Base-by-base conservation (phyloP, 2,113 vertebrate species). In the Ctenodactylus gundi region DNA sequence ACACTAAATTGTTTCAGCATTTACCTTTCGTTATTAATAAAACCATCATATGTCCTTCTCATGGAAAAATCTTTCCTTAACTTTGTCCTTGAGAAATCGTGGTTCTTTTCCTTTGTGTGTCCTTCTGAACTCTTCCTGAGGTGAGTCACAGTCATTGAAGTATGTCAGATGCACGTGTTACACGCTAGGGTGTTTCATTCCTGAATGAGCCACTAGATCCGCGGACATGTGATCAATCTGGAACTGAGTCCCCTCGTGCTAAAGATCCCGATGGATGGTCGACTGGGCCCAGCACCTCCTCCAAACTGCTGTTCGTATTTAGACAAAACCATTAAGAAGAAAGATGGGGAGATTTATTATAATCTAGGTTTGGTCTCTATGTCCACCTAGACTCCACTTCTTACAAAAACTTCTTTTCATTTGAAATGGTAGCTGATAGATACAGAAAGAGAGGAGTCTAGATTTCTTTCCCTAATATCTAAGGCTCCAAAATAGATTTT, bases 21-120 rank as follows among this genome's bases (percentile, higher is more conserved):
- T 93, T 81, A 91, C 65, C 92, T 64, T 88, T 96, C 88, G 91
- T 85, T 94, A 87, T 96, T 97, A 97, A 97, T 96, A 95, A 97
- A 95, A 68, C 82, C 68, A 89, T 97, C 97, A 95, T 96, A 94
- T 96, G 84, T 90, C 82, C 94, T 90, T 93, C 85, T 91, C 64
- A 81, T 21, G 62, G 58, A 9, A 88, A 94, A 92, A 85, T 67
- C 83, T 97, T 96, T 93, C 94, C 94, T 97, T 97, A 89, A 91
- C 80, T 92, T 94, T 51, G n/a, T 57, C 85, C 84, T 94, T 96
- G 85, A 96, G 85, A 97, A 97, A 97, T 94, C 81, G 64, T 94
- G 0, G 60, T 7, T 87, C 39, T 96, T 96, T 96, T 97, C 86
- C 70, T 82, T 62, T 95, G 64, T 57, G 73, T 91, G 90, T 96